Percentiles rank a stretch among this genome's conserved stretches.
Conservation (phyloP, 2,113 vertebrate genomes). For the Psammodynastes pulverulentus region DNA sequence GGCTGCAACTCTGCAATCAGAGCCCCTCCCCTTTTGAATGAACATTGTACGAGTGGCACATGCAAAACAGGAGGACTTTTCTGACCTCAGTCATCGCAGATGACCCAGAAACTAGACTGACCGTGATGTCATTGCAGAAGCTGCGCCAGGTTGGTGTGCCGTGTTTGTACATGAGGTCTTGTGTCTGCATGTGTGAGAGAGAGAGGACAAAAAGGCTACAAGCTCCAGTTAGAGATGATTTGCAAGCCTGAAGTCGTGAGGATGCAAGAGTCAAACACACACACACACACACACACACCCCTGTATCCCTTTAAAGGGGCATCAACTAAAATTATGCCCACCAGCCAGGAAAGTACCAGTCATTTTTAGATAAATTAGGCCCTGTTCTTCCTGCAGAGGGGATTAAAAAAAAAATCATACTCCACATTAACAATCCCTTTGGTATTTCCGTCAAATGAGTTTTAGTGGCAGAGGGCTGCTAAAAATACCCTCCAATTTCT, state of each 20-base stretch:
- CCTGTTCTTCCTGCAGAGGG: constrained; percentile 58
- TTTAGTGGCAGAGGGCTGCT: constrained; percentile 63
- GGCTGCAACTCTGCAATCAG: not conserved
- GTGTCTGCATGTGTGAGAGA: not conserved
- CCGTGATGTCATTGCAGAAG: not conserved
- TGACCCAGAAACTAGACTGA: not conserved
- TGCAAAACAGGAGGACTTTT: not conserved
- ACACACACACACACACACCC: not conserved
- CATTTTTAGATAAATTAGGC: constrained; percentile 64
- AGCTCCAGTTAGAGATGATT: not conserved
- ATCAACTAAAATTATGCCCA: constrained; percentile 50
- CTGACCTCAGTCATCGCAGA: not conserved
- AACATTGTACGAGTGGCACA: not conserved
- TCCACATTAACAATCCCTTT: constrained; percentile 65
- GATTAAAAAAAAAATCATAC: constrained; percentile 58
- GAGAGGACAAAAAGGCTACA: not conserved
- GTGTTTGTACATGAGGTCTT: not conserved
- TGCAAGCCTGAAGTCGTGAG: not conserved
- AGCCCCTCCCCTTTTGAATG: not conserved
- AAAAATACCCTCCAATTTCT: constrained; percentile 64
- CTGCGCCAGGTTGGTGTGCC: not conserved
- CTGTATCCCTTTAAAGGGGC: constrained; percentile 29
- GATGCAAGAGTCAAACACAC: constrained; percentile 34
- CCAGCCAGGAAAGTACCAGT: constrained; percentile 62
- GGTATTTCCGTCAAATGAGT: constrained; percentile 65